Conservation (phyloP, 2,888 invertebrate genomes). For the Liopterus haemorrhoidalis region DNA sequence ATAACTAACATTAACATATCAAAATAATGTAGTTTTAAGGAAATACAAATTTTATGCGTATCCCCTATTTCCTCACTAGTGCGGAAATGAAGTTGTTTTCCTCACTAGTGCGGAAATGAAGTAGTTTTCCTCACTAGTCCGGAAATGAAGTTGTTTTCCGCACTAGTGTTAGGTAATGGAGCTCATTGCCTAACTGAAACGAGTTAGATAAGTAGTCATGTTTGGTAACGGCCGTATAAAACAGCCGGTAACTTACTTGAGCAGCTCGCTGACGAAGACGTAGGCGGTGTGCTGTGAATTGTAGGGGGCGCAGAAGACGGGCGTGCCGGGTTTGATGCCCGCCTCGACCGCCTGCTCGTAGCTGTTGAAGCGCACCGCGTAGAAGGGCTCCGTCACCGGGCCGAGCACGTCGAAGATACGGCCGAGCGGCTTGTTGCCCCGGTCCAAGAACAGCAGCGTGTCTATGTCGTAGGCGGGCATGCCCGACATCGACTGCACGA, state of each 20-base stretch:
- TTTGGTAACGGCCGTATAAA: not conserved
- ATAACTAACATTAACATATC: too few relatives aligned
- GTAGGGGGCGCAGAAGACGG: constrained; percentile 78
- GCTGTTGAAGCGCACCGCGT: constrained; percentile 86
- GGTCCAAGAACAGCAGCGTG: constrained; percentile 77
- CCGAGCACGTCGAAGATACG: constrained; percentile 90
- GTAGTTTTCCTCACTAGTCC: too few relatives aligned
- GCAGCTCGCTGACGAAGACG: constrained; percentile 67
- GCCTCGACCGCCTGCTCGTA: constrained; percentile 64
- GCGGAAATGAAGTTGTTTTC: too few relatives aligned
- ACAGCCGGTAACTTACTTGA: constrained; percentile 52
- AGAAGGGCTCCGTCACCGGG: constrained; percentile 75
- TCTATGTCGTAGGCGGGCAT: constrained; percentile 80
- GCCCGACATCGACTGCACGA: constrained; percentile 65
- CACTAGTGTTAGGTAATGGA: too few relatives aligned
- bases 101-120: too few relatives aligned
- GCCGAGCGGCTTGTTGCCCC: constrained; percentile 68
- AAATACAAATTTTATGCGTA: too few relatives aligned
- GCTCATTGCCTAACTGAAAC: too few relatives aligned
- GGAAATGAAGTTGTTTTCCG: too few relatives aligned
- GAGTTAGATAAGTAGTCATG: too few relatives aligned
- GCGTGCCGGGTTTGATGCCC: constrained; percentile 60
- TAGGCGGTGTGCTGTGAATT: constrained; percentile 68
- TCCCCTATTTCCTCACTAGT: too few relatives aligned
- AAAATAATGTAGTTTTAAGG: too few relatives aligned